These are phyloP conservation scores for Muscicapa adusta DNA, from an alignment of 2,113 vertebrate species.

Conservation along the genomic window DNA sequence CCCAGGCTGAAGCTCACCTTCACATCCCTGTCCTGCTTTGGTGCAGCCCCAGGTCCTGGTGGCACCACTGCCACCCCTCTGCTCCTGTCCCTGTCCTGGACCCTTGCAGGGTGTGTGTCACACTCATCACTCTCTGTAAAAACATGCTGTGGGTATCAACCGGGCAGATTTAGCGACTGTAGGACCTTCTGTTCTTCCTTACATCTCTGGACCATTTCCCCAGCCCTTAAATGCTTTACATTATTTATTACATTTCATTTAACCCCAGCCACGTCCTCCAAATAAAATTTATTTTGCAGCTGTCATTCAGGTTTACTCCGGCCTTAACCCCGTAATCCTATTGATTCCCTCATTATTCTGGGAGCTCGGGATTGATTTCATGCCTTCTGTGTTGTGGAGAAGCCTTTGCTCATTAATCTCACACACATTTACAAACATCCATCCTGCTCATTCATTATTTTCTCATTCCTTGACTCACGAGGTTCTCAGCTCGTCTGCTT, in stretches of 20 bases:
- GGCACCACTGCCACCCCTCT: not conserved
- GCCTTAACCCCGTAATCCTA: conserved; percentile 76
- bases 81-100: not conserved
- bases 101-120: not conserved
- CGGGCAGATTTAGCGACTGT: not conserved
- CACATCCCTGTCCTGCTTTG: not conserved
- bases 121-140: not conserved
- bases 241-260: conserved; percentile 76
- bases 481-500: not conserved
- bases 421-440: not conserved
- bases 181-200: conserved; percentile 22
- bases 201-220: conserved; percentile 24
- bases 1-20: rapidly evolving
- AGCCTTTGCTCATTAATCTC: conserved; percentile 59
- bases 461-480: not conserved
- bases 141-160: not conserved
- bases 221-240: conserved; percentile 46
- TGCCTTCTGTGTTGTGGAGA: conserved; percentile 42
- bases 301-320: conserved; percentile 72
- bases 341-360: conserved; percentile 72
- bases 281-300: conserved; percentile 77
- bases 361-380: conserved; percentile 25
- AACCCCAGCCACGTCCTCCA: conserved; percentile 71
- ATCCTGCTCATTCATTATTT: conserved; percentile 41
- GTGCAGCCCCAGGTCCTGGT: not conserved